Evolutionary conservation across 2,113 vertebrate genomes (phyloP).

Genomic region (Nibea albiflora): DNA sequence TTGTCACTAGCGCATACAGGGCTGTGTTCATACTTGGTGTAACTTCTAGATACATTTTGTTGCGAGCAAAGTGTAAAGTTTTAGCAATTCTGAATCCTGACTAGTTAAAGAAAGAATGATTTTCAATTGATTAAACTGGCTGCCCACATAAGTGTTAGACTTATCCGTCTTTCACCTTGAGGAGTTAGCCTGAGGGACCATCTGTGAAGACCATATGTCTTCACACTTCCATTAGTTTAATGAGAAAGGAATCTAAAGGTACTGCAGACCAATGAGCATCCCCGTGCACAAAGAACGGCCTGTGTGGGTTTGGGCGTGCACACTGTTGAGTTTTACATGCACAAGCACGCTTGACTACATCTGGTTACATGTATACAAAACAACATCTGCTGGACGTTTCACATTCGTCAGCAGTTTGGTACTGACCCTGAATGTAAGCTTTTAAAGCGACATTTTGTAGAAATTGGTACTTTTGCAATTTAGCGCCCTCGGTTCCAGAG

Average conservation of each 20-base stretch:
- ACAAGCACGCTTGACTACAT: conserved; percentile 21
- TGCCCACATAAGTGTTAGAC: conserved; percentile 10
- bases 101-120: not conserved
- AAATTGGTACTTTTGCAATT: too few species aligned
- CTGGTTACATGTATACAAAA: conserved; percentile 2
- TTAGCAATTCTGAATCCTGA: too few species aligned
- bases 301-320: not conserved
- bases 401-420: not conserved
- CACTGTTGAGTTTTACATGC: conserved; percentile 1
- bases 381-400: conserved; percentile 30
- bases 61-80: too few species aligned
- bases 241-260: conserved; percentile 43
- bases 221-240: conserved; percentile 50
- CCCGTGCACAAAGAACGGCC: conserved; percentile 6
- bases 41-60: too few species aligned
- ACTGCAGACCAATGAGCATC: conserved; percentile 42
- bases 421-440: not conserved
- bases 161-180: conserved; percentile 58
- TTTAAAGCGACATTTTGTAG: not conserved
- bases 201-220: conserved; percentile 67
- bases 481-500: too few species aligned
- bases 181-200: conserved; percentile 45
- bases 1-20: not conserved
- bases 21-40: not conserved
- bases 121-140: not conserved